A percentile compares a stretch with the other conserved stretches of the same genome.
phyloP scores from a whole-genome alignment of 2,888 invertebrate species.

The Norana najaformis region DNA sequence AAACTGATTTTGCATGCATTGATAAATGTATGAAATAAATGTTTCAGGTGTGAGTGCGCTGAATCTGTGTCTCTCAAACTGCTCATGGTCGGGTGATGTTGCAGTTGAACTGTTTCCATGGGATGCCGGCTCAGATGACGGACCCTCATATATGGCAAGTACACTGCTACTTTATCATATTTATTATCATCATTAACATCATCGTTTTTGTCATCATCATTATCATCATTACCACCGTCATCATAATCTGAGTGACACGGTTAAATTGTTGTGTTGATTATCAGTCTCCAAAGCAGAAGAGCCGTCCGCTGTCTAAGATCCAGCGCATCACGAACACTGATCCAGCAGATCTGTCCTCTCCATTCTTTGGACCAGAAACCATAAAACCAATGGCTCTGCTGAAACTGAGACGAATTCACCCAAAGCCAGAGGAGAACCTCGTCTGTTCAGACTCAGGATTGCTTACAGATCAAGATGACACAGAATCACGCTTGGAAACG shows the following conservation, averaged over 20 bases:
- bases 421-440: slow-evolving; percentile 3
- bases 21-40: slow-evolving; percentile 61
- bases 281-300: slow-evolving; percentile 71
- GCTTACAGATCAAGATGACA: not conserved
- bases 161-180: not conserved
- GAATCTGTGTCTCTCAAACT: slow-evolving; percentile 85
- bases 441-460: not conserved
- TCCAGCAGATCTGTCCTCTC: slow-evolving; percentile 84
- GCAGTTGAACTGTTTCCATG: slow-evolving; percentile 87
- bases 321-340: slow-evolving; percentile 79
- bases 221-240: no score
- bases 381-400: slow-evolving; percentile 82
- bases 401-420: not conserved
- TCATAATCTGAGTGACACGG: not conserved
- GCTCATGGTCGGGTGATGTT: slow-evolving; percentile 84
- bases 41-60: slow-evolving; percentile 87
- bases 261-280: slow-evolving; percentile 9
- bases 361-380: slow-evolving; percentile 82
- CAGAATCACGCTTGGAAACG: not conserved
- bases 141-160: slow-evolving; percentile 77
- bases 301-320: slow-evolving; percentile 82
- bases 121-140: slow-evolving; percentile 93
- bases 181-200: not conserved
- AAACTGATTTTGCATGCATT: not conserved
- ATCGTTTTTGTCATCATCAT: not conserved